Base-by-base conservation (phyloP, 2,113 vertebrate species). In the Pterocles burchelli region DNA sequence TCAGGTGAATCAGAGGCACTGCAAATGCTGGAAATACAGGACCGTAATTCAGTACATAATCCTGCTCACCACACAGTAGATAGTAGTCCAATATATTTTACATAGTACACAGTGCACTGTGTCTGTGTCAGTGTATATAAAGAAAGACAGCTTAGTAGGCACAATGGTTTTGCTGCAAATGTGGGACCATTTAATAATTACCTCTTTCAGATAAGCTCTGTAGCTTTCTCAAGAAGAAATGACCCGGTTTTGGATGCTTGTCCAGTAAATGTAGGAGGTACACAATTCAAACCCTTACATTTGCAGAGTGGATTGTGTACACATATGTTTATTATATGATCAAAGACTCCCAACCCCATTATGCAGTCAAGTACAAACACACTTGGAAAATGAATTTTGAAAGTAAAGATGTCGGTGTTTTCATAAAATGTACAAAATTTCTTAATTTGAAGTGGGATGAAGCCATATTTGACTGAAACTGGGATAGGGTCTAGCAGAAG, bases 401-500 rank as follows among this genome's bases (percentile, higher is more conserved):
- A 82, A 62, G 1, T 24, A 59, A 73, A 70, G 4, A 49, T 41
- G 11, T 9, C 16, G 66, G 3, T 65, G 3, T 29, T 65, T 77
- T 46, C 4, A 46, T 71, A 65, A n/a, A 55, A 68, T 17, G 28
- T 55, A n/a, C 45, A 25, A 36, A 22, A 49, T 89, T 63, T 38
- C 34, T 22, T 51, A 2, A 67, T 22, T 16, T 71, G 8, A 82
- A 81, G 9, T 17, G 75, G 3, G 8, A 79, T 63, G 28, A 78
- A 46, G 6, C 1, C 3, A 18, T 31, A 48, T 66, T 43, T 85
- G 51, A 57, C 28, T n/a, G 17, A 57, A 78, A 43, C 54, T 29
- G 46, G 3, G 3, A 6, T 10, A 63, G 3, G 0, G 3, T n/a
- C 14, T 18, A 51, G 17, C 6, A 57, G 34, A 61, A 15, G 4